phyloP scores from a whole-genome alignment of 2,888 invertebrate species.

The Polietes domitor region DNA sequence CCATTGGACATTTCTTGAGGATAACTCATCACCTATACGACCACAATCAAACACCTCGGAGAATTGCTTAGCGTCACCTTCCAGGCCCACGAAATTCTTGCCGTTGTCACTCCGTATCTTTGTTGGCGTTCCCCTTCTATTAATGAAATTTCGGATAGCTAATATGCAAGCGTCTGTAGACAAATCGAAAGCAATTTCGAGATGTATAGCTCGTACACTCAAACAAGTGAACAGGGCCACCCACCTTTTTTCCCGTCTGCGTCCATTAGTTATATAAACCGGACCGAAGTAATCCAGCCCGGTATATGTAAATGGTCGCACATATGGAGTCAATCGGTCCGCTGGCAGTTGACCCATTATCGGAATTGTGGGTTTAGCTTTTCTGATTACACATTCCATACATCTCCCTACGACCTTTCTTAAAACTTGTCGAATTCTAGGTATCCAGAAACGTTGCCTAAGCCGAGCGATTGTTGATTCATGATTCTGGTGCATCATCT shows the following conservation, averaged over 20 bases:
- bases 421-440: background rate
- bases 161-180: slow-evolving; percentile 41
- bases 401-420: slow-evolving; percentile 26
- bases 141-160: slow-evolving; percentile 37
- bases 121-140: slow-evolving; percentile 21
- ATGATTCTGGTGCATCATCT: slow-evolving; percentile 57
- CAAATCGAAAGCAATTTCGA: slow-evolving; percentile 33
- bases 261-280: slow-evolving; percentile 61
- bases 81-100: slow-evolving; percentile 8
- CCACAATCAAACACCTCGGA: slow-evolving; percentile 5
- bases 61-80: background rate
- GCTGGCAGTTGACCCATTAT: slow-evolving; percentile 59
- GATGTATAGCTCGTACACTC: slow-evolving; percentile 44
- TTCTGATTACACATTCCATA: slow-evolving; percentile 31
- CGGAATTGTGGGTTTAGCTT: slow-evolving; percentile 49
- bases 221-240: slow-evolving; percentile 64
- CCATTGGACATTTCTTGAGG: slow-evolving; percentile 10
- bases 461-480: slow-evolving; percentile 54
- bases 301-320: slow-evolving; percentile 65
- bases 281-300: slow-evolving; percentile 68
- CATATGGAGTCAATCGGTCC: slow-evolving; percentile 62
- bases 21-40: background rate
- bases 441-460: slow-evolving; percentile 37
- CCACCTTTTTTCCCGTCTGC: slow-evolving; percentile 67
- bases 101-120: slow-evolving; percentile 29